Percentiles rank a stretch among this genome's conserved stretches.
Conservation (phyloP, 2,888 invertebrate genomes). For the Caenorhabditis sulstoni region DNA sequence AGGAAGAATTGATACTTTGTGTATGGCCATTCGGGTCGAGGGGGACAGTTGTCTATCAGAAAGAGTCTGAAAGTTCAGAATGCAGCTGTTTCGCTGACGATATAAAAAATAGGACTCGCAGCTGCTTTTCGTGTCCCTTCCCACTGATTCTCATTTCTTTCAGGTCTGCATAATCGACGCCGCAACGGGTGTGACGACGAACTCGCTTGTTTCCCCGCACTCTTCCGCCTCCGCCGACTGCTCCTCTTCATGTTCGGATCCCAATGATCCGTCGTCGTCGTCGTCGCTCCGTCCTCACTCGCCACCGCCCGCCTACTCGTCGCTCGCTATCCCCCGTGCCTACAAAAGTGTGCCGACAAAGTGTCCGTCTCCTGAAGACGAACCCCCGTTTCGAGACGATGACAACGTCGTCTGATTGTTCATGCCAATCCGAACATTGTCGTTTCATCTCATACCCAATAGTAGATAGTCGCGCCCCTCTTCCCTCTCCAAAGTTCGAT, state of each 20-base stretch:
- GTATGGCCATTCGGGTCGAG: neutral
- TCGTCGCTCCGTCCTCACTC: constrained; percentile 1
- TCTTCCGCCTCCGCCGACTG: neutral
- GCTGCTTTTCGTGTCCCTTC: neutral
- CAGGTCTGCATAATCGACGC: constrained; percentile 48
- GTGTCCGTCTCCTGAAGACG: neutral
- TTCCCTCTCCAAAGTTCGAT: neutral
- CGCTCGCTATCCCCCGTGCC: neutral
- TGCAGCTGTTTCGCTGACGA: too few species aligned
- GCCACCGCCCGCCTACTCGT: constrained; percentile 31
- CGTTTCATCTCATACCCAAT: neutral
- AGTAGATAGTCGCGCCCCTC: neutral
- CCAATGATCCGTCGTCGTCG: neutral
- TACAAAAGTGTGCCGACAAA: constrained; percentile 27
- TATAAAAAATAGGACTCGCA: neutral
- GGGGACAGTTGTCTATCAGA: neutral
- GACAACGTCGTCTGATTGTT: neutral
- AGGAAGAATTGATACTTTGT: neutral
- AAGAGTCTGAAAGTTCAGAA: neutral
- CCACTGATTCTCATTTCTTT: neutral
- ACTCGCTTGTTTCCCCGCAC: neutral
- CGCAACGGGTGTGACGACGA: neutral
- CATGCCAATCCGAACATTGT: too few species aligned
- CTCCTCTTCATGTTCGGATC: neutral
- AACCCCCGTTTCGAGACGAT: constrained; percentile 6